Base-by-base conservation (phyloP, 30 jellyfish, hydroid and myxozoan genomes). In the Clytia hemisphaerica region DNA sequence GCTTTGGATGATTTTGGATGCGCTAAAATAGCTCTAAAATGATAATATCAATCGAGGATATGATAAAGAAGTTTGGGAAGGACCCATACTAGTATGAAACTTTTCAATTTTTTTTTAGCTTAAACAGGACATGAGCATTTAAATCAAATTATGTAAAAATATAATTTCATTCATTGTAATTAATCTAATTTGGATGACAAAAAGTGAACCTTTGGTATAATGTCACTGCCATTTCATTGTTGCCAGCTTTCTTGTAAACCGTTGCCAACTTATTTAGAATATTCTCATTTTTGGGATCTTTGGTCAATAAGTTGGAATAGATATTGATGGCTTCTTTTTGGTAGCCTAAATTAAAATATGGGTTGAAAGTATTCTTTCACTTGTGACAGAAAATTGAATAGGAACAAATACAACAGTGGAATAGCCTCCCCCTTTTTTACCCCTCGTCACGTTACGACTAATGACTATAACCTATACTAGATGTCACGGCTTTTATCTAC, bases 1-100 rank as follows among this genome's bases (percentile, higher is more conserved):
- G 49, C 92, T 59, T 44, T 26, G 55, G 48, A 50, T 62, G 61
- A 67, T 80, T 66, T 76, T 75, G 69, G 54, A 66, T 37, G 75
- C 44, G 35, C 18, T 45, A 36, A 83, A 33, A 14, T 84, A 80
- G 59, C 95, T 67, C 69, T 47, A 30, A 30, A 35, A 38, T n/a
- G n/a, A n/a, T n/a, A n/a, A n/a, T n/a, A n/a, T n/a, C n/a, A n/a
- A n/a, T n/a, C n/a, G n/a, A n/a, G n/a, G n/a, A n/a, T n/a, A n/a
- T n/a, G n/a, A n/a, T n/a, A n/a, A n/a, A n/a, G n/a, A n/a, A n/a
- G n/a, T 48, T 48, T 48, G 2, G 61, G 61, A 48, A 48, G 9
- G 6, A 48, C 61, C 3, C 27, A 48, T 2, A 3, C 21, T 48
- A 18, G 61, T 19, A 48, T 48, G 31, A 48, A 18, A 48, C 27